Evolutionary conservation across 2,888 invertebrate genomes (phyloP), one percentile per base, ranked within the genome.

Genomic region (Thecocarcelia acutangulata): DNA sequence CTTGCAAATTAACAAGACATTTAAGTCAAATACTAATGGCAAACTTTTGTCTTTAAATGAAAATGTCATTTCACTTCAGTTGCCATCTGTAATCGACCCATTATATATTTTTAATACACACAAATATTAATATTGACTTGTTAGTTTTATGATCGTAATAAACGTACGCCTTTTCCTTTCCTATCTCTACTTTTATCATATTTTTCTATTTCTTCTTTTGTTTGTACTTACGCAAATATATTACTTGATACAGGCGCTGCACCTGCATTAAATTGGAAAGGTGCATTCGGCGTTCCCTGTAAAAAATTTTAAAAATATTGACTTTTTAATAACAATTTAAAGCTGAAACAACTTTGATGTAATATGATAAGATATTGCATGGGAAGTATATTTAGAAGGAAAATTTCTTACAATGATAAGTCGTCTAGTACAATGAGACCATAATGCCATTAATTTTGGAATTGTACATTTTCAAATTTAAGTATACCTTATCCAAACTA

Each of bases 141-240:
- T 76, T 72, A 81, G 61, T 40, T 76, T 78, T 46, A 61, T 66
- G 42, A 52, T 54, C 46, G 44, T 33, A 68, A 64, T 74, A 70
- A 64, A 70, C 61, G 61, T 61, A 80, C 75, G 37, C 66, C 74
- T 74, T 58, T 81, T 66, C 56, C 74, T 83, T 83, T 84, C 75
- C 73, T 80, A 54, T 46, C 44, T 28, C 24, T 24, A 58, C 59
- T 54, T 77, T 8, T 17, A 8, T 40, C 8, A 15, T 64, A 50
- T 52, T 21, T 52, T 46, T 40, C 11, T 17, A 42, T 42, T 46
- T 58, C 42, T 37, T 66, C 42, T 44, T 52, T 44, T 13, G 46
- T 37, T 54, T 70, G 69, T 91, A 91, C 90, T 91, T 91, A 91
- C 90, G 90, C 91, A 85, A 91, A 91, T 85, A 90, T 89, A 87